Conservation (phyloP, 2,888 invertebrate genomes). For the Erebia aethiops region DNA sequence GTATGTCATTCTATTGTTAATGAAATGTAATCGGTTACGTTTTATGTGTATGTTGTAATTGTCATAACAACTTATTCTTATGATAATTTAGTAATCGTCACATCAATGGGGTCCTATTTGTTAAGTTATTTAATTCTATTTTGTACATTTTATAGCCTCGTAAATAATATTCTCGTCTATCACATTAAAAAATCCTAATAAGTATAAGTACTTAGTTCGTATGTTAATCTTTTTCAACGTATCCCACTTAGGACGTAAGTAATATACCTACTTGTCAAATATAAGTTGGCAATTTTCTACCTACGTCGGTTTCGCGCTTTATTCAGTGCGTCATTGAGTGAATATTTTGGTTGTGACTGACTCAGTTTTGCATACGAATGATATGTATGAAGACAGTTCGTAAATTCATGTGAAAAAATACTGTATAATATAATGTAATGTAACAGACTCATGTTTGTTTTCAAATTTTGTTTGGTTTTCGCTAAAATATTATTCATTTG, state of each 20-base stretch:
- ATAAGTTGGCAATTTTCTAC: too few species aligned
- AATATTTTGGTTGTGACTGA: conserved; percentile 43
- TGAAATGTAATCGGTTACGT: background rate
- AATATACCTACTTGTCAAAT: background rate
- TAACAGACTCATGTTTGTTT: conserved; percentile 20
- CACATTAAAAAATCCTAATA: too few species aligned
- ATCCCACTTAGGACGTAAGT: background rate
- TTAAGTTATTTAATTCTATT: background rate
- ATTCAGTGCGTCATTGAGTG: conserved; percentile 49
- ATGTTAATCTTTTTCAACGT: background rate
- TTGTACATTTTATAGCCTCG: background rate
- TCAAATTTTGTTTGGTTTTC: conserved; percentile 14
- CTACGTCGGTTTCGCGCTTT: conserved; percentile 28
- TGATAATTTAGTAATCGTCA: background rate
- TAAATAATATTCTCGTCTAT: background rate
- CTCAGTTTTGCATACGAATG: conserved; percentile 40
- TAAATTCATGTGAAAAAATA: conserved; percentile 23
- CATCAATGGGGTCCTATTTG: background rate
- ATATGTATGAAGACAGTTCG: conserved; percentile 16
- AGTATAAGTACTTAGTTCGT: too few species aligned
- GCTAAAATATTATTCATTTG: conserved; percentile 4
- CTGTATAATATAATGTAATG: too few species aligned
- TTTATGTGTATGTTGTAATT: background rate
- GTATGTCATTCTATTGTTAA: background rate
- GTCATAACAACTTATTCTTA: background rate